These are phyloP conservation scores for Myanophis thanlyinensis DNA, from an alignment of 2,113 vertebrate genomes.

Conservation along the genomic window DNA sequence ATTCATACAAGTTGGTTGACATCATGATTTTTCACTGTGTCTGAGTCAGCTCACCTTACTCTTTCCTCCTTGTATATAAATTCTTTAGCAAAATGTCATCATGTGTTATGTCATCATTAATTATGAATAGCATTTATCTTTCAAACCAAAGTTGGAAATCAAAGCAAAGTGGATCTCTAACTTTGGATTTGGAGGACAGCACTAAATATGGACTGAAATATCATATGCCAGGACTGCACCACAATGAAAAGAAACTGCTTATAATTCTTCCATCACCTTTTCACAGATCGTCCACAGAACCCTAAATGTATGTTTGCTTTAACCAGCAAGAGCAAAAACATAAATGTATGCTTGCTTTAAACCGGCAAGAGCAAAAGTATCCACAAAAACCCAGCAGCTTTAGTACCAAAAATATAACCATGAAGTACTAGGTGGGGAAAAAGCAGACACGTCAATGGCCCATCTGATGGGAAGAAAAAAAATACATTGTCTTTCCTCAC, in stretches of 20 bases:
- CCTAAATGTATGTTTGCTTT: neutral
- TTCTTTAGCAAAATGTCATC: neutral
- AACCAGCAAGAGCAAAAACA: neutral
- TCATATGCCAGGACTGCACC: neutral
- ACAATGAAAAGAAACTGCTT: neutral
- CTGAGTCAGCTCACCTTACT: neutral
- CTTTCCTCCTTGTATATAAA: neutral
- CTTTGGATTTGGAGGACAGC: neutral
- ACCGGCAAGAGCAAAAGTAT: neutral
- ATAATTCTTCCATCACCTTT: neutral
- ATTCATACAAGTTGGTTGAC: neutral
- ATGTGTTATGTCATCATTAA: neutral
- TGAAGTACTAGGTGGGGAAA: neutral
- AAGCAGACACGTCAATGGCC: neutral
- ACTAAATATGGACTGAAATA: neutral
- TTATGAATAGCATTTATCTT: neutral
- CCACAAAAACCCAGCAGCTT: neutral
- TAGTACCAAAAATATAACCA: neutral
- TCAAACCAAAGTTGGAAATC: neutral
- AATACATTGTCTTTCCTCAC: neutral
- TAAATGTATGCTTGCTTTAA: neutral
- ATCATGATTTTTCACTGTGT: neutral
- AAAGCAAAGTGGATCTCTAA: neutral
- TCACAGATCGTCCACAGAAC: neutral
- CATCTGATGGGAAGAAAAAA: neutral